Evolutionary conservation across 2,113 vertebrate genomes (phyloP).

Genomic region (Ancistrus triradiatus): DNA sequence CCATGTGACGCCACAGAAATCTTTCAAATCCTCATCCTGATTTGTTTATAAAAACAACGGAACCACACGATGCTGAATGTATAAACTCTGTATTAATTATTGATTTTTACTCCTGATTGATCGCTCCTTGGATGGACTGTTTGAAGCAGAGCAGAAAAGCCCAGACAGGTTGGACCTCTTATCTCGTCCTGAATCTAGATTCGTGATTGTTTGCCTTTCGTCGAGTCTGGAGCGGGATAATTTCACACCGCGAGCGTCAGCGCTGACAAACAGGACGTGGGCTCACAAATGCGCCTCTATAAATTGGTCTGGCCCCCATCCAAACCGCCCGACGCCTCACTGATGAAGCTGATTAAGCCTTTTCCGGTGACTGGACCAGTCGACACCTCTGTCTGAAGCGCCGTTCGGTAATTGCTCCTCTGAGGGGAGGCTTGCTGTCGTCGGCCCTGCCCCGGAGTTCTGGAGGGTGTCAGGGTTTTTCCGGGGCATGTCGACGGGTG

Average conservation of each 20-base stretch:
- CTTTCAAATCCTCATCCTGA: too few relatives aligned
- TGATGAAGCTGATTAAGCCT: conserved; percentile 57
- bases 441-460: conserved; percentile 42
- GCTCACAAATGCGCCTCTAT: conserved; percentile 34
- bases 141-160: too few relatives aligned
- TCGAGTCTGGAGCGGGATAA: conserved; percentile 55
- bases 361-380: conserved; percentile 27
- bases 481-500: conserved; percentile 40
- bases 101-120: too few relatives aligned
- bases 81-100: too few relatives aligned
- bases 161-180: too few relatives aligned
- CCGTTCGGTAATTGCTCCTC: conserved; percentile 37
- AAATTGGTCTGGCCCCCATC: conserved; percentile 27
- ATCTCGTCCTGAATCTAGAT: background rate
- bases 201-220: conserved; percentile 36
- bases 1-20: too few relatives aligned
- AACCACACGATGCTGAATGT: too few relatives aligned
- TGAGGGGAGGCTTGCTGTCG: conserved; percentile 36
- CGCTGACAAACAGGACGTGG: conserved; percentile 62
- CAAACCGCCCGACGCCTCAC: conserved; percentile 24
- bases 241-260: conserved; percentile 57
- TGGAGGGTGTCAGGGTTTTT: conserved; percentile 46
- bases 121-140: too few relatives aligned
- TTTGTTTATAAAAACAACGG: too few relatives aligned
- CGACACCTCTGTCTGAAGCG: conserved; percentile 15